Evolutionary conservation across 2,888 invertebrate species (phyloP).

Genomic region (Cephus spinipes): DNA sequence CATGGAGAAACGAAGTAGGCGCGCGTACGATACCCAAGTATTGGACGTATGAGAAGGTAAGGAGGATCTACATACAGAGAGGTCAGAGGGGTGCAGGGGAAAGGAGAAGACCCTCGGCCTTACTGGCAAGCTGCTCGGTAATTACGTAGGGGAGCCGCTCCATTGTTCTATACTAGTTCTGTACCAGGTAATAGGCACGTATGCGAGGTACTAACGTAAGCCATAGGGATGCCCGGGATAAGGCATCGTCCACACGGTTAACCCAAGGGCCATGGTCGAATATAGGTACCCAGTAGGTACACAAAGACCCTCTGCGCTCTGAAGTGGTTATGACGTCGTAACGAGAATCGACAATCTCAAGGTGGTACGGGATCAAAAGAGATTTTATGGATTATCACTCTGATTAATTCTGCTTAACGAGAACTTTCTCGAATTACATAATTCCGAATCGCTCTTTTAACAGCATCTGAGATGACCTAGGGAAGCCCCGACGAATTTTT

Average conservation of each 20-base stretch:
- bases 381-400: not conserved
- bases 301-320: not conserved
- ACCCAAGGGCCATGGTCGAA: not conserved
- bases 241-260: not conserved
- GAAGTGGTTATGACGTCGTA: not conserved
- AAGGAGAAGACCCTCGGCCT: conserved; percentile 40
- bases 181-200: conserved; percentile 40
- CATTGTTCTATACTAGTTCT: conserved; percentile 50
- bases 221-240: not conserved
- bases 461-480: not conserved
- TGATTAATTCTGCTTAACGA: not conserved
- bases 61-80: not conserved
- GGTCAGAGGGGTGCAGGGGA: conserved; percentile 14
- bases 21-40: not conserved
- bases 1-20: not conserved
- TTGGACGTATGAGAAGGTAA: not conserved
- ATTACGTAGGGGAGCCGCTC: conserved; percentile 52
- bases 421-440: not conserved
- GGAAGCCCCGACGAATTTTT: not conserved
- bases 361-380: not conserved
- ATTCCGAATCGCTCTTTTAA: not conserved
- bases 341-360: not conserved
- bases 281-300: not conserved
- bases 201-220: conserved; percentile 7
- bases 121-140: conserved; percentile 44